These are phyloP conservation scores for Pipistrellus nathusii DNA, from an alignment of 2,797 vertebrate species.

Conservation along the genomic window DNA sequence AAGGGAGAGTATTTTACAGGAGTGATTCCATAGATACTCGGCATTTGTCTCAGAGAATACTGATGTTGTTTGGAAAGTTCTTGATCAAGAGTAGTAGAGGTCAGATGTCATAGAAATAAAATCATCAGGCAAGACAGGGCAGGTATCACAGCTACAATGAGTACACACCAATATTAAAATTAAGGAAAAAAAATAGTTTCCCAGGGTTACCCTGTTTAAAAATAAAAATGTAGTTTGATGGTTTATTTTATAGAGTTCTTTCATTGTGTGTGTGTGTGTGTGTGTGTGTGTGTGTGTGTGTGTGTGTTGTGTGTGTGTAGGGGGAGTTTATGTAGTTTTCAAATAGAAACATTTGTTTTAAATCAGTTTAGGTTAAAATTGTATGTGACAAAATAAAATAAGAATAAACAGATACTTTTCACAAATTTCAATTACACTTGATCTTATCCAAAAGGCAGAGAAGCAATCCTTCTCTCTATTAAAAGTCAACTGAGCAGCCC, in stretches of 20 bases:
- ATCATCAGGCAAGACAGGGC: background rate
- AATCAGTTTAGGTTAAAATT: background rate
- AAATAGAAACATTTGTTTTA: background rate
- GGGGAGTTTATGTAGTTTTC: background rate
- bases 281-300: no score
- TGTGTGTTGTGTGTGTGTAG: no score
- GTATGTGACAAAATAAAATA: background rate
- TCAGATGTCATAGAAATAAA: background rate
- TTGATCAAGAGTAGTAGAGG: background rate
- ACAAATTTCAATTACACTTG: background rate
- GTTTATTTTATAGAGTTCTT: background rate
- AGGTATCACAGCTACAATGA: background rate
- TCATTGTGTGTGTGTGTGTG: background rate
- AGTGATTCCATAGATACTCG: background rate
- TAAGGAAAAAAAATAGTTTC: background rate
- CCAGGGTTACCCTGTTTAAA: background rate
- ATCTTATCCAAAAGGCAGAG: background rate
- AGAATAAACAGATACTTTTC: background rate
- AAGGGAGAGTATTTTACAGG: background rate
- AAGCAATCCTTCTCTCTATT: background rate
- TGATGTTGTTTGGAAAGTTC: background rate
- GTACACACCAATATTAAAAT: background rate
- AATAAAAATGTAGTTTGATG: background rate
- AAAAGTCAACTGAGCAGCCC: background rate
- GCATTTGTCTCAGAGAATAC: background rate